phyloP scores from a whole-genome alignment of 2,113 vertebrate genomes.

The Furnarius figulus region DNA sequence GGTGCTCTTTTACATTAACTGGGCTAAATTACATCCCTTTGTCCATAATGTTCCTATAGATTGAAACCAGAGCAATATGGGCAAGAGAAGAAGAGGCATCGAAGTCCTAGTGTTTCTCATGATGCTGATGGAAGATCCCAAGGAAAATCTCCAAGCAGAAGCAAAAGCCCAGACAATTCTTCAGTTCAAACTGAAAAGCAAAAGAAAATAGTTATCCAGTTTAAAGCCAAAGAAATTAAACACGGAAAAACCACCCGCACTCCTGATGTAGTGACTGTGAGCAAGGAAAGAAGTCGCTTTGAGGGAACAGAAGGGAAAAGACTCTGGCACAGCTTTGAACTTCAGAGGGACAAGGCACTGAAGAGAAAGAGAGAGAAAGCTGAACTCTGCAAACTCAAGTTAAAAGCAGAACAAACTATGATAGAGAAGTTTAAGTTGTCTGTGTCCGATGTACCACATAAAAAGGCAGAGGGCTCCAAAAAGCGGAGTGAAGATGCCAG shows the following conservation, averaged over 20 bases:
- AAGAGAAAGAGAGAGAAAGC: conserved; percentile 50
- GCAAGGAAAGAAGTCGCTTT: background rate
- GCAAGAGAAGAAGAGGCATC: conserved; percentile 33
- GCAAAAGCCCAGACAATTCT: background rate
- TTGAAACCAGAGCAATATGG: background rate
- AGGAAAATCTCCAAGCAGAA: conserved; percentile 31
- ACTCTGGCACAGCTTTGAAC: conserved; percentile 16
- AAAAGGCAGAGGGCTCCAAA: conserved; percentile 15
- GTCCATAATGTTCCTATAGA: conserved; percentile 40
- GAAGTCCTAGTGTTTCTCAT: background rate
- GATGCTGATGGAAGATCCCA: background rate
- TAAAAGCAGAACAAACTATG: conserved; percentile 22
- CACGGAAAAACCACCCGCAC: background rate
- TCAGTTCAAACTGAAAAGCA: conserved; percentile 34
- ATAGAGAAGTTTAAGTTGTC: conserved; percentile 51
- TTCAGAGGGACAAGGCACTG: conserved; percentile 47
- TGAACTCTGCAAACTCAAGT: conserved; percentile 13
- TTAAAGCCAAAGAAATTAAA: conserved; percentile 67
- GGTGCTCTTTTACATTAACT: background rate
- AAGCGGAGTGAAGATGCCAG: conserved; percentile 9
- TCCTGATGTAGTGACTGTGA: background rate
- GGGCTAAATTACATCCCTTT: background rate
- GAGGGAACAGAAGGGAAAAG: conserved; percentile 30
- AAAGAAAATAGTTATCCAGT: conserved; percentile 42
- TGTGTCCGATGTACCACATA: background rate